Evolutionary conservation across 2,888 invertebrate genomes (phyloP), one percentile per base, ranked within the genome.

Genomic region (Oxycera nigricornis): DNA sequence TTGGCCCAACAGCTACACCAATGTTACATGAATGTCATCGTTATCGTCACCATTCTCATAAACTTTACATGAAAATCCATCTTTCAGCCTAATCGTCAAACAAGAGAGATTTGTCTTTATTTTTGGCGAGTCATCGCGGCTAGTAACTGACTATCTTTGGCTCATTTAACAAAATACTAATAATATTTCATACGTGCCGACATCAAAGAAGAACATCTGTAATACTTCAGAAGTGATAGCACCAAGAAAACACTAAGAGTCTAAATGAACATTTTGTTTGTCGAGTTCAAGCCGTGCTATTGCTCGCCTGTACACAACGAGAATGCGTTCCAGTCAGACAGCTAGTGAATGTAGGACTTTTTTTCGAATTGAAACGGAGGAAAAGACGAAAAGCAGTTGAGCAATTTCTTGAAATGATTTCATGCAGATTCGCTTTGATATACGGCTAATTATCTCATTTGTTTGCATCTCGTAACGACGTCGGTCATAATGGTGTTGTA

Each of bases 371-470:
- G 24, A 55, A 46, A 6, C 46, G 24, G 3, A 30, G 31, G 20
- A 22, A 7, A 55, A 30, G 22, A 24, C 20, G 30, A 50, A 46
- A 46, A 73, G 50, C 46, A 61, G 73, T 55, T 70, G 70, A 52
- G 70, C 30, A 70, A 70, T 70, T 73, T 73, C 24, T 65, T 73
- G 65, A 57, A 67, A 67, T 24, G 73, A 61, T 68, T 74, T 74
- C 68, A 61, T 70, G 57, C 46, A 59, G 30, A 68, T 28, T 70
- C 31, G 70, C 74, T 74, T 74, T 74, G 74, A 74, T 70, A 74
- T 74, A 41, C 70, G 50, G 50, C 74, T 74, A 74, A 74, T 74
- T 74, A 74, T 70, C 74, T 74, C 50, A 68, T 74, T 74, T 74
- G 74, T 68, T 61, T 41, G 70, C 57, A 74, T 59, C 50, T 46